phyloP scores from a whole-genome alignment of 2,888 invertebrate species.

The Leptopterna dolabrata region DNA sequence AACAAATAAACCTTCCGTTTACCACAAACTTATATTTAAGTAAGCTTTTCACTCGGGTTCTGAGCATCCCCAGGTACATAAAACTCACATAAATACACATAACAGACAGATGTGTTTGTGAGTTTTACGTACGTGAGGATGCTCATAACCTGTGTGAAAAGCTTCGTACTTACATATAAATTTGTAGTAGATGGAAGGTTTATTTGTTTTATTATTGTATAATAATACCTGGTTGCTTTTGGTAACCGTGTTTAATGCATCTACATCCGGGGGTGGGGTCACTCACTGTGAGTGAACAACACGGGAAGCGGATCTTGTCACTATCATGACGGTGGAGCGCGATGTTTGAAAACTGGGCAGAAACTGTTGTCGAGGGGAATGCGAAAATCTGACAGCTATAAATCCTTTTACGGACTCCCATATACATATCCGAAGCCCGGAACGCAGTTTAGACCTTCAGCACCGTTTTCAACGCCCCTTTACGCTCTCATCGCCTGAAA shows the following conservation, averaged over 20 bases:
- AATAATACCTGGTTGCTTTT: too few relatives aligned
- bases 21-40: too few relatives aligned
- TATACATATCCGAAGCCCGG: not conserved
- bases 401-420: not conserved
- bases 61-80: too few relatives aligned
- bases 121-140: too few relatives aligned
- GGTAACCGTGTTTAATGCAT: not conserved
- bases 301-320: not conserved
- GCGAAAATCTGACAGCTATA: conserved; percentile 9
- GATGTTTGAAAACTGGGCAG: not conserved
- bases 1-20: too few relatives aligned
- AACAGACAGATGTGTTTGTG: too few relatives aligned
- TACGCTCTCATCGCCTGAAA: not conserved
- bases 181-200: too few relatives aligned
- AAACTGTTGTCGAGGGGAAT: not conserved
- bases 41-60: too few relatives aligned
- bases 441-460: not conserved
- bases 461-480: conserved; percentile 13
- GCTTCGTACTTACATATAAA: too few relatives aligned
- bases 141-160: too few relatives aligned
- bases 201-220: too few relatives aligned
- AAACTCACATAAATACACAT: too few relatives aligned
- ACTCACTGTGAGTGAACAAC: not conserved
- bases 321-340: not conserved
- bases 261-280: not conserved